Base-by-base conservation (phyloP, 1,140 invertebrate species). In the Drosophila lini region DNA sequence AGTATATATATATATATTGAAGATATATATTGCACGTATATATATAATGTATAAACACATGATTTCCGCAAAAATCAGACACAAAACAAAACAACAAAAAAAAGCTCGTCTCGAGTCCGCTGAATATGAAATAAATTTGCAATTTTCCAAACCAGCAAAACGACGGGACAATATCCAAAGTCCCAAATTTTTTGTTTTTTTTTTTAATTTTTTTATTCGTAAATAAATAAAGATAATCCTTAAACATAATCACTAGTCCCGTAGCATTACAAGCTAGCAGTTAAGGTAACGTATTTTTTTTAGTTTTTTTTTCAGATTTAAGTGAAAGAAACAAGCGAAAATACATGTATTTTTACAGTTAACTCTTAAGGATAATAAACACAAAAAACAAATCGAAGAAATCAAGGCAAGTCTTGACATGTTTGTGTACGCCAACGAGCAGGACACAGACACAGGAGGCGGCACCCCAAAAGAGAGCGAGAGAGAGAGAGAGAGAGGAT, bases 201-300 rank as follows among this genome's bases (percentile, higher is more conserved):
- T 76, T 70, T 19, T 62, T 36, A 55, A 65, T 55, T 70, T 44
- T 36, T 70, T 70, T 65, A 16, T 31, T 53, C 28, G 15, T 42
- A 55, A 53, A 55, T 38, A 55, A 53, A 32, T 45, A 47, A 44
- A 41, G 53, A 76, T 48, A 69, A 70, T 55, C 63, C 65, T 53
- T 40, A 57, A 70, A 53, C 28, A 32, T 79, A 80, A 83, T 78
- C 62, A 73, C 83, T 86, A 86, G 83, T 86, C 84, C 68, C 58
- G 62, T 86, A 88, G 84, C 57, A 77, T 70, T 82, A 83, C 28
- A 52, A 16, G 48, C 48, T 80, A 56, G 62, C 80, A 83, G 68
- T 67, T 88, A 88, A 86, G 83, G 62, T 41, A 42, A 48, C 28
- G 45, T 63, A 34, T 55, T 55, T 79, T 86, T 86, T 83, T 86